Conservation (phyloP, 2,113 vertebrate species). For the Trematomus loennbergii region DNA sequence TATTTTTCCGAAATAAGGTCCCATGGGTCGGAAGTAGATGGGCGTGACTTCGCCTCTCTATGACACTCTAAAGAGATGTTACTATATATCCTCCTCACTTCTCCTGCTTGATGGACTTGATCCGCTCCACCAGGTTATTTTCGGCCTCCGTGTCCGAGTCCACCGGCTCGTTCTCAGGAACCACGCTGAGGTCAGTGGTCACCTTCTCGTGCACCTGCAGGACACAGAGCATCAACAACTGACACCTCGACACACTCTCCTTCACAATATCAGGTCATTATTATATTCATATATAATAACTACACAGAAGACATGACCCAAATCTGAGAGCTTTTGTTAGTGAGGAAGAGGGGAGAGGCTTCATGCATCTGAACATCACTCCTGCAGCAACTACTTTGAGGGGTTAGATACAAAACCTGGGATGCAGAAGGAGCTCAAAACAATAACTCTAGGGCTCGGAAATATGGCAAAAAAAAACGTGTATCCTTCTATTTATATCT, state of each 20-base stretch:
- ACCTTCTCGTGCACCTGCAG: conserved; percentile 80
- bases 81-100: conserved; percentile 84
- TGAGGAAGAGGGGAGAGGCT: conserved; percentile 40
- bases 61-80: too few species aligned
- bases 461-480: too few species aligned
- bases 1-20: too few species aligned
- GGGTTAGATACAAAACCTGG: neutral
- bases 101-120: conserved; percentile 97
- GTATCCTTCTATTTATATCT: too few species aligned
- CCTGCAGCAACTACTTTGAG: neutral
- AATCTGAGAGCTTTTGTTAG: conserved; percentile 63
- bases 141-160: conserved; percentile 86
- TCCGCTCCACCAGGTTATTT: conserved; percentile 90
- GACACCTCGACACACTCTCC: neutral
- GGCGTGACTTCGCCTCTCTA: too few species aligned
- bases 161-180: conserved; percentile 87
- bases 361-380: conserved; percentile 64
- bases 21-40: too few species aligned
- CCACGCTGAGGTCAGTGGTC: conserved; percentile 76
- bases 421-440: neutral
- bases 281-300: neutral
- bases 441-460: neutral
- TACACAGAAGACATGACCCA: neutral
- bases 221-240: conserved; percentile 10
- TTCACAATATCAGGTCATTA: neutral